Base-by-base conservation (phyloP, 2,113 vertebrate species). In the Seriola quinqueradiata region DNA sequence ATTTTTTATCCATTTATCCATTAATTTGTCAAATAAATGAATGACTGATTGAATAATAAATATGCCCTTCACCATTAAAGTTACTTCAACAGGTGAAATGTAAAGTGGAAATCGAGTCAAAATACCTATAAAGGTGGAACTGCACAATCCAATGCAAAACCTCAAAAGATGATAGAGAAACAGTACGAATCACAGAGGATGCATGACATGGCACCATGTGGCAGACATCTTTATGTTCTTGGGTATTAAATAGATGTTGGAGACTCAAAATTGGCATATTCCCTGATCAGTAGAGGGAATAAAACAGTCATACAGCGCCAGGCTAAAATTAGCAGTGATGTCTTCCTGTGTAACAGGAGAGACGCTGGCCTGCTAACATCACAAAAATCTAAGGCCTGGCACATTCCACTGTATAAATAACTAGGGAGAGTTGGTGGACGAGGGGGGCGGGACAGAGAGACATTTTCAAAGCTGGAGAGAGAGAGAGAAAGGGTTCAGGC, bases 351-450 rank as follows among this genome's bases (percentile, higher is more conserved):
- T 92, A 96, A 96, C 83, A 89, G 83, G 95, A 96, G 95, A 93
- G 77, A 89, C n/a, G 78, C 14, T 85, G 88, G 92, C 91, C 91
- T 89, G 92, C 93, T 93, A 95, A 85, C 95, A 93, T 95, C 87
- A 91, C 80, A 94, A 94, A 95, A 95, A 95, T 96, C 91, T 94
- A 79, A 94, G 88, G 92, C 93, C 92, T 92, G 95, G 94, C 95
- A 95, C 92, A 96, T 96, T 96, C 95, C 93, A 68, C 75, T 77
- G 85, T 95, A 95, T 93, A 95, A 95, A 96, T 96, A 96, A 93
- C 95, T 84, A 28, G 69, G 81, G 69, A 89, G 89, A 91, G 91
- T 81, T 77, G 84, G 87, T 89, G 89, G 91, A 79, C 10, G 67
- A 72, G 81, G 67, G 81, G 77, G 81, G 84, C 32, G 74, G 85